Evolutionary conservation across 2,888 invertebrate genomes (phyloP), one percentile per base, ranked within the genome.

Genomic region (Archaeoteleia sp.): DNA sequence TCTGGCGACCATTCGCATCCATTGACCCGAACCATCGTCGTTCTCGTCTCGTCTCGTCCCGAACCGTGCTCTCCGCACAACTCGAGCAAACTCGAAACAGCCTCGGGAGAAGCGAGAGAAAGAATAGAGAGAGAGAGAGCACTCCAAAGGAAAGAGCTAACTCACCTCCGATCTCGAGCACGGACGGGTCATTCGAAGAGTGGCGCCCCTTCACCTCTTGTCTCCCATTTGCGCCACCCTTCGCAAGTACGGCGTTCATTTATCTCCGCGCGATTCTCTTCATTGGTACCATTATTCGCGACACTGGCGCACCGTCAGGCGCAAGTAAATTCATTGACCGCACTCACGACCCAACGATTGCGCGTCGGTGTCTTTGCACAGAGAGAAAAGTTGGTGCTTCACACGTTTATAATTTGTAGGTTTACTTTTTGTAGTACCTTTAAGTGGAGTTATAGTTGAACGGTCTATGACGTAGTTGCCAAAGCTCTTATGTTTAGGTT

Each of bases 11-110:
- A 46, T 30, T 53, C 53, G 46, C 53, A 72, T 72, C 55, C 53
- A 69, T 66, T 72, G 73, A 70, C 65, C 60, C 66, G 49, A 67
- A 74, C 75, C 74, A 78, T 79, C 81, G 80, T 79, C 79, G 77
- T 76, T 76, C 77, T 71, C 74, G 70, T 63, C 74, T 68, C 68
- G 72, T 53, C 61, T 70, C 73, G 71, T 72, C 46, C 65, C 42
- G 51, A 45, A 13, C 34, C 27, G 25, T 35, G 35, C 43, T 35
- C 35, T 12, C 15, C 63, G 9, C 48, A 63, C 49, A 51, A 65
- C 46, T 51, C 51, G 51, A 48, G 23, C 65, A 37, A 63, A 65
- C 65, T 65, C 53, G 53, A 46, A 65, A 57, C 58, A 51, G 45
- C 34, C 46, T 48, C 53, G 48, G 23, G 53, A 67, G 66, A n/a